Base-by-base conservation (phyloP, 2,797 vertebrate genomes). In the Peromyscus eremicus region DNA sequence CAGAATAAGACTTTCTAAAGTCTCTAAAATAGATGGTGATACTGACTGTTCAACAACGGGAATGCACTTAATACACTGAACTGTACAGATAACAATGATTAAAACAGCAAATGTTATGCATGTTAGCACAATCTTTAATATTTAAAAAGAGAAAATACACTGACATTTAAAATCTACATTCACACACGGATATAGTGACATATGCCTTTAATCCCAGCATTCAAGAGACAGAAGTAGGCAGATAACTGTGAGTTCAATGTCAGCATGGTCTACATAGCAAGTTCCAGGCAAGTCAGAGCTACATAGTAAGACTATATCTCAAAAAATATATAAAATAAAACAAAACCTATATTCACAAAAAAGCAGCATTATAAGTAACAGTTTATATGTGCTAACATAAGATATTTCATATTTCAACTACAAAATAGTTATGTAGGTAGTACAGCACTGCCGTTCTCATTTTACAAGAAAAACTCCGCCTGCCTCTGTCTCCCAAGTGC, bases 331-430 rank as follows among this genome's bases (percentile, higher is more conserved):
- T 52, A 52, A 70, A 84, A 43, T 64, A 43, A 29, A 66, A 68
- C 64, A 89, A 94, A 79, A 79, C 27, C 16, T 81, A 73, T 57
- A 71, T 71, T 87, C 14, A 87, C 34, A 87, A 71, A 87, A 87
- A 17, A 64, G 27, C n/a, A 93, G 34, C 87, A 95, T 82, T 91
- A 71, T 71, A 91, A 95, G 64, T 25, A 80, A 68, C 40, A 79
- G 23, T 37, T 73, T 40, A 40, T 34, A 66, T 34, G 4, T 40
- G 84, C 14, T 81, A 52, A 92, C 52, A 96, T 14, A 84, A n/a
- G 79, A 25, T 60, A 77, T 64, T 21, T 64, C 37, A 25, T 94
- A 91, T 80, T 76, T 85, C 71, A 89, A 92, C 66, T 81, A 34
- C 27, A 84, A 94, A 81, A 68, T 80, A 89, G 92, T 29, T 43